Percentiles rank a stretch among this genome's conserved stretches.
Conservation (phyloP, 2,888 invertebrate species). For the Phorcus lineatus region DNA sequence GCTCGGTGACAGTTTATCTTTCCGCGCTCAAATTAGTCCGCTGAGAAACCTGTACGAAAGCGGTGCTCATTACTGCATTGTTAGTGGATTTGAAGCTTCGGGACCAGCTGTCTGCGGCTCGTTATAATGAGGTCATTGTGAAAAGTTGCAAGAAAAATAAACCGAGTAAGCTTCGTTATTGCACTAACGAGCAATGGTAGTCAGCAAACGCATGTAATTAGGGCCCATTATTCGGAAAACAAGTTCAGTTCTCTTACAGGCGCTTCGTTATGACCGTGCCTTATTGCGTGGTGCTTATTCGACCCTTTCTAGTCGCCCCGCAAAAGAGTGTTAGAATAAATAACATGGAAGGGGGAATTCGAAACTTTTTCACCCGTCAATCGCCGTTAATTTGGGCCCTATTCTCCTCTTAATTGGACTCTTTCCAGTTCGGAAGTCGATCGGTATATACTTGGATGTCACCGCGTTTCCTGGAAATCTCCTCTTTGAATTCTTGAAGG, state of each 20-base stretch:
- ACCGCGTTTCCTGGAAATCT: too few relatives aligned
- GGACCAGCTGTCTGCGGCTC: background rate
- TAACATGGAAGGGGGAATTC: background rate
- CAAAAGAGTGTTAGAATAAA: background rate
- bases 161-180: conserved; percentile 17
- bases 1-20: conserved; percentile 37
- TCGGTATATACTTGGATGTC: too few relatives aligned
- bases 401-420: background rate
- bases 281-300: background rate
- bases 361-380: background rate
- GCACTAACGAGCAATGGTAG: conserved; percentile 29
- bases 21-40: conserved; percentile 39
- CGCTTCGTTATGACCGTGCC: background rate
- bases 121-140: background rate
- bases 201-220: conserved; percentile 33
- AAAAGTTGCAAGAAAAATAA: conserved; percentile 26
- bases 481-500: too few relatives aligned
- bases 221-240: conserved; percentile 33
- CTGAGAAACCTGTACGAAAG: conserved; percentile 14
- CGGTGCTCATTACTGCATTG: conserved; percentile 24
- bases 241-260: conserved; percentile 14
- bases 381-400: background rate
- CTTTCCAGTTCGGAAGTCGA: too few relatives aligned
- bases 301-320: background rate
- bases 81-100: background rate